A percentile compares a stretch with the other conserved stretches of the same genome.
Evolutionary conservation across 2,113 vertebrate genomes (phyloP).

Genomic region (Sakesphorus luctuosus): DNA sequence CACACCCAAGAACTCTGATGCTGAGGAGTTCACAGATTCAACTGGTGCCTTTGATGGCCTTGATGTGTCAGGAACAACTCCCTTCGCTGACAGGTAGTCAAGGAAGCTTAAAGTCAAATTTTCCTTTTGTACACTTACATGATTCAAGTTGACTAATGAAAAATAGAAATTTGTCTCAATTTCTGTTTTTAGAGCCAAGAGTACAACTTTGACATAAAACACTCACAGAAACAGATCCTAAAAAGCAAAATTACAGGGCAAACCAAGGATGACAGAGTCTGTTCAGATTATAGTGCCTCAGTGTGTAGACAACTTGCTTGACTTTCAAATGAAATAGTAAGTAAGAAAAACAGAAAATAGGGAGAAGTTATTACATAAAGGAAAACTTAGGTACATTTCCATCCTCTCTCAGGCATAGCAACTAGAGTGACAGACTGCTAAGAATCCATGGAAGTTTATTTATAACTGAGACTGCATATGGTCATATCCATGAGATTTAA

Average conservation of each 20-base stretch:
- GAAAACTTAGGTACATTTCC: neutral
- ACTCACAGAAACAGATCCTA: neutral
- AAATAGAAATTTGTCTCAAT: neutral
- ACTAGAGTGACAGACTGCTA: neutral
- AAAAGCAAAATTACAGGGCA: neutral
- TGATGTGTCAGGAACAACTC: neutral
- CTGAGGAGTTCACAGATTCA: neutral
- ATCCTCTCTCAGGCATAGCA: neutral
- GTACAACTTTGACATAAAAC: neutral
- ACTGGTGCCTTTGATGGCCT: neutral
- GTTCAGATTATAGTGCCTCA: neutral
- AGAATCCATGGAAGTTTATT: neutral
- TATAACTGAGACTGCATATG: neutral
- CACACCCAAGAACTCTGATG: neutral
- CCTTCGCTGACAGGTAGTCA: neutral
- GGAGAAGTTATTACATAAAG: neutral
- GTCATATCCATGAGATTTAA: neutral
- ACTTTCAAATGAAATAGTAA: neutral
- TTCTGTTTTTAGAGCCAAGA: neutral
- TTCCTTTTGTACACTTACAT: neutral
- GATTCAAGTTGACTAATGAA: neutral
- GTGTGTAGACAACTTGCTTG: neutral
- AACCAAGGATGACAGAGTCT: neutral
- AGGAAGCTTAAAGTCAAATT: neutral
- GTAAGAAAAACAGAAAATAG: neutral